These are phyloP conservation scores for Limenitis camilla DNA, from an alignment of 2,888 invertebrate genomes.

Conservation along the genomic window DNA sequence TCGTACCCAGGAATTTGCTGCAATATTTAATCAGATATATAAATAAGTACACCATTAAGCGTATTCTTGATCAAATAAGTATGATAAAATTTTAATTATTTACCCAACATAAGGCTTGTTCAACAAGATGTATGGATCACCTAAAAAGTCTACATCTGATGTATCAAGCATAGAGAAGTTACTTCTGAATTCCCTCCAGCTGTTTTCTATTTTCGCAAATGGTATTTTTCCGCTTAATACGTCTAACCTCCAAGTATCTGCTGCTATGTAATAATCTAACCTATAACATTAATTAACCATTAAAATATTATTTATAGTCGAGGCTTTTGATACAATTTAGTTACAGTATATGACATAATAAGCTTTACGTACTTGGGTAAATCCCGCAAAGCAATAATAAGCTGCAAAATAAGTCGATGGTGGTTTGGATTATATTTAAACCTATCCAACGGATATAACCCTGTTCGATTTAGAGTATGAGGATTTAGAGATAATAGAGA, in stretches of 20 bases:
- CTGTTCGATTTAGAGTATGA: constrained; percentile 63
- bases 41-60: constrained; percentile 2
- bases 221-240: constrained; percentile 54
- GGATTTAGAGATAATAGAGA: constrained; percentile 69
- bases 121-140: constrained; percentile 63
- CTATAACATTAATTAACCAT: constrained; percentile 35
- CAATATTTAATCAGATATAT: constrained; percentile 28
- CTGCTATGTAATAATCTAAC: constrained; percentile 72
- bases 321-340: not conserved
- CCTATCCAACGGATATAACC: constrained; percentile 56
- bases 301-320: not conserved
- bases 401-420: constrained; percentile 63
- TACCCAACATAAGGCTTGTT: constrained; percentile 75
- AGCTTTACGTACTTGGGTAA: constrained; percentile 64
- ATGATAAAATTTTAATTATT: constrained; percentile 19
- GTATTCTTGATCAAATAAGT: not conserved
- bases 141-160: constrained; percentile 65
- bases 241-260: constrained; percentile 73
- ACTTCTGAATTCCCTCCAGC: constrained; percentile 69
- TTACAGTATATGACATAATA: not conserved
- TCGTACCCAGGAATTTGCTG: constrained; percentile 73
- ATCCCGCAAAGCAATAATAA: constrained; percentile 70
- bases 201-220: constrained; percentile 45
- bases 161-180: constrained; percentile 63
- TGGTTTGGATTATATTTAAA: constrained; percentile 60